phyloP scores from a whole-genome alignment of 2,888 invertebrate genomes.

The Oxytorus armatus region DNA sequence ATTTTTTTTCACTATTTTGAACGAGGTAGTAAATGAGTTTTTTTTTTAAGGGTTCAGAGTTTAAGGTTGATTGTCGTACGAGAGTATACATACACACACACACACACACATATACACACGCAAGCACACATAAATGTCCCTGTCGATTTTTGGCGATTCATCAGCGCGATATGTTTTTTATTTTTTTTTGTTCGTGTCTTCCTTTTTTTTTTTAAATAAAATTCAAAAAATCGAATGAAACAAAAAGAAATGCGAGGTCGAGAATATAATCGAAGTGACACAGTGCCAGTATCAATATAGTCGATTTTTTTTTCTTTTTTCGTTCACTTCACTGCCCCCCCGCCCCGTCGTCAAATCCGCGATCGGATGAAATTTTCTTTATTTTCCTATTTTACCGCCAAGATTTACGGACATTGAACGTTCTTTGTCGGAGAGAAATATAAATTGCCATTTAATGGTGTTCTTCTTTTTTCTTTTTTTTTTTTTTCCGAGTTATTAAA shows the following conservation, averaged over 20 bases:
- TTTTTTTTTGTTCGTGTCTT: too few species aligned
- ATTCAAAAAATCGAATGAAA: conserved; percentile 55
- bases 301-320: conserved; percentile 4
- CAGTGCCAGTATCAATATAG: conserved; percentile 49
- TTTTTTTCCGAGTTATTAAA: too few species aligned
- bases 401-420: neutral
- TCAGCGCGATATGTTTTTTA: conserved; percentile 6
- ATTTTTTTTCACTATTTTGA: conserved; percentile 23
- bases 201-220: conserved; percentile 48
- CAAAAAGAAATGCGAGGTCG: conserved; percentile 39
- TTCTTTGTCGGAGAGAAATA: neutral
- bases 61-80: too few species aligned
- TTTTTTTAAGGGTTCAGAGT: too few species aligned
- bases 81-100: too few species aligned
- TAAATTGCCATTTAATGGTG: neutral
- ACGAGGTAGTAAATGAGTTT: conserved; percentile 36
- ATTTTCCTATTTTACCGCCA: neutral
- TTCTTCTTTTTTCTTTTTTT: neutral
- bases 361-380: neutral
- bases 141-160: conserved; percentile 7
- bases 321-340: neutral
- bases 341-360: too few species aligned
- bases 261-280: conserved; percentile 49
- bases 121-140: conserved; percentile 8
- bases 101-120: conserved; percentile 6